A percentile compares a stretch with the other conserved stretches of the same genome.
Conservation (phyloP, 1,140 invertebrate genomes). For the Drosophila persimilis region DNA sequence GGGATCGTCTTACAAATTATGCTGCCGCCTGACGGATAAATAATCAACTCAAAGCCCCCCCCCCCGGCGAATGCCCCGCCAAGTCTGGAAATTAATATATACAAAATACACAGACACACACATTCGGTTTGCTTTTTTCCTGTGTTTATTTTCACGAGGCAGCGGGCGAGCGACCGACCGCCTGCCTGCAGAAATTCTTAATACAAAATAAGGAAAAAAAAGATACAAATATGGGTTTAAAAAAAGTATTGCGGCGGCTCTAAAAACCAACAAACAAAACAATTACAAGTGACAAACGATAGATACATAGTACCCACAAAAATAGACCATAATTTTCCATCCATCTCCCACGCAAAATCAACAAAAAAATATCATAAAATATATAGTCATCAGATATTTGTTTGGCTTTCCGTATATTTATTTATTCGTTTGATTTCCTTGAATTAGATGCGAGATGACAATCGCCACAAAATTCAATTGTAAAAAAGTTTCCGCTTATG, state of each 20-base stretch:
- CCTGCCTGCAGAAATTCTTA: no score
- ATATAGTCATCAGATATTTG: constrained; percentile 16
- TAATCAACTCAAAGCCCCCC: constrained; percentile 17
- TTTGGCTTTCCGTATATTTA: constrained; percentile 13
- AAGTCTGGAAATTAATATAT: constrained; percentile 34
- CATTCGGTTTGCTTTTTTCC: constrained; percentile 4
- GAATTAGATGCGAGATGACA: constrained; percentile 32
- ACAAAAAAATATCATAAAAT: constrained; percentile 12
- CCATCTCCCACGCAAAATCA: constrained; percentile 17
- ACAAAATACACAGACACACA: neutral
- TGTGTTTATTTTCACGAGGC: neutral
- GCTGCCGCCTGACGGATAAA: constrained; percentile 19
- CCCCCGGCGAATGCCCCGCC: no score
- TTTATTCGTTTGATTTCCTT: constrained; percentile 36
- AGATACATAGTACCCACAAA: neutral
- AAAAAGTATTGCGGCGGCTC: neutral
- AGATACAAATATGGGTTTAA: no score
- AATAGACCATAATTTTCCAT: constrained; percentile 33
- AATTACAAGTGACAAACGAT: constrained; percentile 11
- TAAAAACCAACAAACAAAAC: constrained; percentile 26
- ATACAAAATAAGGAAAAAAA: no score
- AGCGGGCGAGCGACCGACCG: neutral
- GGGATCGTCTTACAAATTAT: constrained; percentile 44
- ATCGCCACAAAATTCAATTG: constrained; percentile 28
- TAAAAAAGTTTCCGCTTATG: constrained; percentile 50